Base-by-base conservation (phyloP, 2,797 vertebrate species). In the Melanotaenia pygmaea region DNA sequence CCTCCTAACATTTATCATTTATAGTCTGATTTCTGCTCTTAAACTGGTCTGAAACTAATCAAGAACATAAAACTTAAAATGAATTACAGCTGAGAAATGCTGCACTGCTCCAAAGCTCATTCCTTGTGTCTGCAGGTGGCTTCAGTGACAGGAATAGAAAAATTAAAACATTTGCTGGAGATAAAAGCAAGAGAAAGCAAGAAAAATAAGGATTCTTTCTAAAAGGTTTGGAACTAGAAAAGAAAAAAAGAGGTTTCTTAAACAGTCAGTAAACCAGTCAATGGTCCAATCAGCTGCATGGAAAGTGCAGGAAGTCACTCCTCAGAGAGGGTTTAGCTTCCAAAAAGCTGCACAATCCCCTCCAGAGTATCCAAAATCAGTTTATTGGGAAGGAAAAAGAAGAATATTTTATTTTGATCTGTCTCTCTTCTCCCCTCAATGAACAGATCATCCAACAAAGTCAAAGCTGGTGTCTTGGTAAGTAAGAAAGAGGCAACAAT, bases 301-400 rank as follows among this genome's bases (percentile, higher is more conserved):
- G 24, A 61, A 64, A 62, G 54, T 22, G 22, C 11, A 72, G 54
- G 20, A 67, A 70, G 61, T 64, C 64, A 32, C 20, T 38, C 64
- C 24, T 50, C 24, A 35, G 60, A n/a, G 12, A 1, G 57, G 18
- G 20, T 16, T 18, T 37, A 53, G 45, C 51, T 38, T 54, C 45
- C 45, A 24, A 54, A n/a, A 54, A 57, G 34, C 30, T 45, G 7
- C 11, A 32, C 1, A 47, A 61, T 45, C 22, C 18, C 12, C 45
- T 40, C 10, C 57, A 34, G 13, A 59, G 38, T 2, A 50, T 69
- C 51, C 32, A 62, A 64, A 79, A 53, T 59, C 1, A 37, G n/a
- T 59, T 79, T 24, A 59, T 1, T 24, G 13, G 47, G 20, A 24
- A 57, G 10, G 24, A 3, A 66, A 22, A 60, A 67, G 16, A 68